A percentile compares a stretch with the other conserved stretches of the same genome.
Evolutionary conservation across 2,888 invertebrate species (phyloP).

Genomic region (Bruchidius siliquastri): DNA sequence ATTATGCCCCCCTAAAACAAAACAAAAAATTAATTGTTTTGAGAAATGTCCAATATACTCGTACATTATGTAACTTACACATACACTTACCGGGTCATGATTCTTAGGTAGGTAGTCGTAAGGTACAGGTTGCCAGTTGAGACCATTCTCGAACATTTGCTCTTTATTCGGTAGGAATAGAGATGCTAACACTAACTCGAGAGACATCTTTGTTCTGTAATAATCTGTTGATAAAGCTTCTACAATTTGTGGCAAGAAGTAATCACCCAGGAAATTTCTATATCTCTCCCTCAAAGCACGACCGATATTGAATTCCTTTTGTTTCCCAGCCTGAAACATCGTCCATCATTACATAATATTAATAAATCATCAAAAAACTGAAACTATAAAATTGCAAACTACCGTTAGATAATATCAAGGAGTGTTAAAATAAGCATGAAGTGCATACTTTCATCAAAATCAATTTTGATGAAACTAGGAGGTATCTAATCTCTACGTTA

Average conservation of each 20-base stretch:
- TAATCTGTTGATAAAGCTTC: conserved; percentile 65
- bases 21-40: no score
- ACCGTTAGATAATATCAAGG: no score
- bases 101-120: conserved; percentile 56
- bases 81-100: conserved; percentile 23
- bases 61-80: no score
- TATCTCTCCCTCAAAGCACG: conserved; percentile 59
- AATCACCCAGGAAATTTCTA: conserved; percentile 53
- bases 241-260: conserved; percentile 53
- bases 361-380: no score
- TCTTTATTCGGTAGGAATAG: conserved; percentile 58
- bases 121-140: conserved; percentile 71
- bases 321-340: conserved; percentile 27
- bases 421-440: no score
- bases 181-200: conserved; percentile 62
- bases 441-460: no score
- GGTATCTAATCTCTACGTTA: no score
- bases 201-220: conserved; percentile 68
- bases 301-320: conserved; percentile 54
- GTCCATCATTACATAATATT: no score
- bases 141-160: conserved; percentile 51
- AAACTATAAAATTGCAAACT: no score
- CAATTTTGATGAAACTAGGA: no score
- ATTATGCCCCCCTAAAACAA: no score
- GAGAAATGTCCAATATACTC: no score